Evolutionary conservation across 2,113 vertebrate species (phyloP), one percentile per base, ranked within the genome.

Genomic region (Thermophis baileyi): DNA sequence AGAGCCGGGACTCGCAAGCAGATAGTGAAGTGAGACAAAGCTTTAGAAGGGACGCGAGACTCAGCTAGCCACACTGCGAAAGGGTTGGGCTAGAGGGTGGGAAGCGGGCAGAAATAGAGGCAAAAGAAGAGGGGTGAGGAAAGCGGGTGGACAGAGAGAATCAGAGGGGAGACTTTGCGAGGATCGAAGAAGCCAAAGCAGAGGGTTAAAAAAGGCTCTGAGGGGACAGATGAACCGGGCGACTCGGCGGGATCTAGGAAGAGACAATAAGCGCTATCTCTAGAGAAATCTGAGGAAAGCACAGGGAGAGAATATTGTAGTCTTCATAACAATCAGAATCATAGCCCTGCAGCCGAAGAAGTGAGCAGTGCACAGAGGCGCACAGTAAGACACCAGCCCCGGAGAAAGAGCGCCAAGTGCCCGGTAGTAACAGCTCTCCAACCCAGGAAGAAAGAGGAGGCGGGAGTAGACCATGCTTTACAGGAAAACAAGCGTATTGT

Each of bases 401-500:
- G 74, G 89, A 63, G 90, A 90, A 69, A 24, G 57, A 30, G 40
- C 40, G 92, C 50, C 50, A 87, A 74, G 87, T 44, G 46, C 35
- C 81, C 89, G 53, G 30, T 35, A 74, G 24, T 49, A 86, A 88
- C 60, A 57, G 49, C 69, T 40, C 81, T 27, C n/a, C n/a, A 35
- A 22, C 51, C 30, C 53, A 47, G 46, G 24, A 35, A 74, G 74
- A 60, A 50, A 25, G 85, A 44, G 88, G 81, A 81, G 46, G 90
- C 6, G 4, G 74, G 57, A 88, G 93, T 91, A 93, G 94, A 96
- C 93, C 92, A 96, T 96, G 96, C 94, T 93, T 96, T 94, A 74
- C 47, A 89, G 95, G 93, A 94, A 96, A 94, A n/a, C 94, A 81
- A 95, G 94, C 95, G 50, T 93, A n/a, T 92, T 94, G 92, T 96